These are phyloP conservation scores for Pongo pygmaeus DNA, from an alignment of 2,113 vertebrate genomes.

Conservation along the genomic window DNA sequence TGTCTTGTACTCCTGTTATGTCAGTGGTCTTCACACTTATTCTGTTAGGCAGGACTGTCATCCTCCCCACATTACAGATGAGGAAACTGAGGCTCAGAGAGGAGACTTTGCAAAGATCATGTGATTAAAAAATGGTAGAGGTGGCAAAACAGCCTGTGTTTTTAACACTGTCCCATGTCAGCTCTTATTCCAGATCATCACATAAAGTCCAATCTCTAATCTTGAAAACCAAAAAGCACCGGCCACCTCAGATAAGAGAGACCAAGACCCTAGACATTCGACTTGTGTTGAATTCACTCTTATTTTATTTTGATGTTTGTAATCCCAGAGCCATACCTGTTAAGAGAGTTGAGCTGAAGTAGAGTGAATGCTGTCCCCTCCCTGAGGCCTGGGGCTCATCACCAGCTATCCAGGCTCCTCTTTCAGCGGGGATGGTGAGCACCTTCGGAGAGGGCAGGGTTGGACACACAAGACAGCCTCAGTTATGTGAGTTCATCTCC, in stretches of 20 bases:
- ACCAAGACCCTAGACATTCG: not conserved
- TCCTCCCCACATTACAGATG: not conserved
- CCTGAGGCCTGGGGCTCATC: not conserved
- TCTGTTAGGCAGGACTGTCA: not conserved
- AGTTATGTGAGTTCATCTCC: fast-evolving
- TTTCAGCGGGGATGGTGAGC: not conserved
- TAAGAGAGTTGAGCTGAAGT: not conserved
- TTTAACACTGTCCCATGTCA: not conserved
- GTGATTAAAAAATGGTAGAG: not conserved
- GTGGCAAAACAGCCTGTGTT: not conserved
- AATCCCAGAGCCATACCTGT: not conserved
- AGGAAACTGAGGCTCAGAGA: not conserved
- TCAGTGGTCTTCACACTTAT: not conserved
- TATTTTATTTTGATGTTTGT: not conserved
- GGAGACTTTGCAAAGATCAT: not conserved
- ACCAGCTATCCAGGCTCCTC: not conserved
- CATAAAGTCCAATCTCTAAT: not conserved
- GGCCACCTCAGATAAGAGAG: not conserved
- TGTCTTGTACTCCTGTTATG: not conserved
- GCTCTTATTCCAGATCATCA: not conserved
- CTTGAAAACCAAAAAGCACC: not conserved
- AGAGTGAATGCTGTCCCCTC: not conserved
- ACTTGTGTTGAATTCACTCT: not conserved
- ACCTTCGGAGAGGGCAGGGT: not conserved
- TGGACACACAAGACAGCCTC: not conserved